phyloP scores from a whole-genome alignment of 1,140 invertebrate genomes.

The Ditylenchus dipsaci region DNA sequence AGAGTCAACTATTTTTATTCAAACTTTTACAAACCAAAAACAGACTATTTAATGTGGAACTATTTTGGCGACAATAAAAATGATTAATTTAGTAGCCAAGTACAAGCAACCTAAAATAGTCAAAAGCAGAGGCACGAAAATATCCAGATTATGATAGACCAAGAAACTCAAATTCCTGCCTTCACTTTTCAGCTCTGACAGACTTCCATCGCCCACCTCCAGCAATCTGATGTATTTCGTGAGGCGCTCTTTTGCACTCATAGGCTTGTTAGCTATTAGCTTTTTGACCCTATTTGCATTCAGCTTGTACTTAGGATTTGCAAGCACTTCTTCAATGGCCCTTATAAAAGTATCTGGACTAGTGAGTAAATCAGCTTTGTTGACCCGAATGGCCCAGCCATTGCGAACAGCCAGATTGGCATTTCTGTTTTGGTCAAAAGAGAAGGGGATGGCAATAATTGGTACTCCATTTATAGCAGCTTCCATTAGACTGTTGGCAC shows the following conservation, averaged over 20 bases:
- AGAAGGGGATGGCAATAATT: constrained; percentile 1
- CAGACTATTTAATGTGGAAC: too few species aligned
- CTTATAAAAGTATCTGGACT: not conserved
- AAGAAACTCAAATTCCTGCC: constrained; percentile 5
- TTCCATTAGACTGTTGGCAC: constrained; percentile 9
- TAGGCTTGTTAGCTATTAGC: constrained; percentile 21
- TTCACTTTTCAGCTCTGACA: constrained; percentile 20
- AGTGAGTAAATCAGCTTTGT: not conserved
- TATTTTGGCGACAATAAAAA: too few species aligned
- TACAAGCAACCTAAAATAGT: not conserved
- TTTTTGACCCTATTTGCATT: constrained; percentile 13
- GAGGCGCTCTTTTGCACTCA: constrained; percentile 23
- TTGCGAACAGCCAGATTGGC: not conserved
- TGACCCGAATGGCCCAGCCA: not conserved
- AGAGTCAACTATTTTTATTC: too few species aligned
- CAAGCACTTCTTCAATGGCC: not conserved
- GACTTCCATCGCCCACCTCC: constrained; percentile 20
- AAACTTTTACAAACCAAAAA: too few species aligned
- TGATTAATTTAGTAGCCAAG: too few species aligned
- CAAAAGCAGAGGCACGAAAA: not conserved
- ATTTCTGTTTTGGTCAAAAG: constrained; percentile 4
- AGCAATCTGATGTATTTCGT: constrained; percentile 21
- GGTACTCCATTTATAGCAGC: constrained; percentile 3
- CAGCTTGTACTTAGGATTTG: not conserved
- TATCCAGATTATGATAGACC: constrained; percentile 8